Evolutionary conservation across 53 echinoderm and acorn worm genomes (phyloP), one percentile per base, ranked within the genome.

Genomic region (Glandiceps talaboti): DNA sequence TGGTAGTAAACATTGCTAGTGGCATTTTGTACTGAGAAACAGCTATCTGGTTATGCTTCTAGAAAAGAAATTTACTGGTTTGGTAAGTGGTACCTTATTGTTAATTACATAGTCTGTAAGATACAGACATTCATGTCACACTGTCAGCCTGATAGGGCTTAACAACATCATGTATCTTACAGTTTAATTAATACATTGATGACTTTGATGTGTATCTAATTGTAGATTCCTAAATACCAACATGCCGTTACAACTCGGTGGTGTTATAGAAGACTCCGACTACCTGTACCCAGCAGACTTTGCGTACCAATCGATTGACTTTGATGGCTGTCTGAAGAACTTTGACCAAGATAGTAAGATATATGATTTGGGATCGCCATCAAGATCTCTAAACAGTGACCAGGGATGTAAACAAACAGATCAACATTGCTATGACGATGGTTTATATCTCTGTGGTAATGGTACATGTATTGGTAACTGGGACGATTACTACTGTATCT

Each of bases 181-280:
- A n/a, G n/a, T n/a, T n/a, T n/a, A n/a, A n/a, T n/a, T n/a, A n/a
- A n/a, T n/a, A n/a, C n/a, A n/a, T n/a, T n/a, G n/a, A n/a, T n/a
- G n/a, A n/a, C n/a, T n/a, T n/a, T n/a, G n/a, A n/a, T n/a, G n/a
- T n/a, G n/a, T n/a, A n/a, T n/a, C n/a, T n/a, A n/a, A 1, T 30
- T 31, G 26, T 82, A 97, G 97, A 76, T 86, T 89, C 30, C 76
- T 93, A 74, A 88, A 97, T 73, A 73, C 88, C 74, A 92, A 92
- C 82, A 86, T 88, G 26, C 97, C 97, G 6, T 84, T 96, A 26
- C 91, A 91, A 75, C 91, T 97, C 14, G 97, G 97, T 31, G 97
- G 97, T 29, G 82, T 85, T 26, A 45, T 45, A 6, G 64, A 45
- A 45, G 86, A 88, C 75, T 0, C 78, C 1, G 82, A 73, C 30